phyloP scores from a whole-genome alignment of 2,888 invertebrate genomes.

The Nebria salina region DNA sequence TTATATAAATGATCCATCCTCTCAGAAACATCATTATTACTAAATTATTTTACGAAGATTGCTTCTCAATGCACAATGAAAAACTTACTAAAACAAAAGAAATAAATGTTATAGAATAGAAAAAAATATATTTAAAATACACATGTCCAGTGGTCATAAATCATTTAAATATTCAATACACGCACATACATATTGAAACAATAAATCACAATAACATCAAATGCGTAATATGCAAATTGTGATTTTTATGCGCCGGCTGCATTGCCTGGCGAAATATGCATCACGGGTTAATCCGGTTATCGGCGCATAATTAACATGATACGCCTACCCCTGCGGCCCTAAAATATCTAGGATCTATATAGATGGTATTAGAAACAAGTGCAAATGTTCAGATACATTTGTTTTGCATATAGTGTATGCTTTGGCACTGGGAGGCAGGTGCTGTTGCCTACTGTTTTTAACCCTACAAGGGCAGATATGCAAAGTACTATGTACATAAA shows the following conservation, averaged over 20 bases:
- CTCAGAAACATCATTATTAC: not conserved
- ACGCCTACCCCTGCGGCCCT: slow-evolving; percentile 51
- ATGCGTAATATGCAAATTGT: not conserved
- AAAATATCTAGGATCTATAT: slow-evolving; percentile 37
- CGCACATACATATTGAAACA: not conserved
- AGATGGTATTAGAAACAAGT: slow-evolving; percentile 58
- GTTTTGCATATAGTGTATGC: slow-evolving; percentile 16
- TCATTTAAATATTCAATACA: not conserved
- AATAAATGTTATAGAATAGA: too few relatives aligned
- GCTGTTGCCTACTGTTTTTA: not conserved
- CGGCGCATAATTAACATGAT: slow-evolving; percentile 58
- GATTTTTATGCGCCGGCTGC: slow-evolving; percentile 20
- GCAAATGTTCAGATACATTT: slow-evolving; percentile 48
- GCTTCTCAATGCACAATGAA: not conserved
- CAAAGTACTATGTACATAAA: slow-evolving; percentile 7
- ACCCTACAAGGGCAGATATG: slow-evolving; percentile 6
- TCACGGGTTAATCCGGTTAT: slow-evolving; percentile 52
- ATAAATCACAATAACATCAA: not conserved
- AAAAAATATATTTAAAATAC: too few relatives aligned
- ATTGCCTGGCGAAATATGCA: slow-evolving; percentile 48
- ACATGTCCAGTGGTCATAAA: too few relatives aligned
- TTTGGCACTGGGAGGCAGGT: not conserved
- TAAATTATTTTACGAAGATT: not conserved
- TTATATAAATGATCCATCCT: not conserved
- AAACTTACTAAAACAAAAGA: not conserved